Conservation (phyloP, 1,140 invertebrate genomes). For the Batillaria attramentaria region DNA sequence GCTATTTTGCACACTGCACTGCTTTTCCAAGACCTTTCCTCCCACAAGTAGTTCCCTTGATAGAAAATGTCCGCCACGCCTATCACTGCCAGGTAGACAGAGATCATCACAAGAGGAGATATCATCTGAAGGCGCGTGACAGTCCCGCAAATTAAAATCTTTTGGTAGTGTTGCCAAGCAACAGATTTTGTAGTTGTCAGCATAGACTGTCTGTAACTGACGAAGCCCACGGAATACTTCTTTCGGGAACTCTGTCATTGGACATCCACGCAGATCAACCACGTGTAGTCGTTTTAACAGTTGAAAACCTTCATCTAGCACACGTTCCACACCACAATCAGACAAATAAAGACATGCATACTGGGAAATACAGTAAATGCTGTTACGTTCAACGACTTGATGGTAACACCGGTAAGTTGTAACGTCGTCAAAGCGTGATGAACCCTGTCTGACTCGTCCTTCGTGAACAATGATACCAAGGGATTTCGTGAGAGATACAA, state of each 20-base stretch:
- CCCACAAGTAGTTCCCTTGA: slow-evolving; percentile 50
- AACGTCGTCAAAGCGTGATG: neutral
- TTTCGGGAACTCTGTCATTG: neutral
- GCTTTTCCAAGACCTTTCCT: slow-evolving; percentile 48
- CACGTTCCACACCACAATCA: neutral
- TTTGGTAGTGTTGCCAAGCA: neutral
- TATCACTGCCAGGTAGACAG: slow-evolving; percentile 57
- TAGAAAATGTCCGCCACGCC: slow-evolving; percentile 50
- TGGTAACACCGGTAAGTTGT: neutral
- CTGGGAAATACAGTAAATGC: neutral
- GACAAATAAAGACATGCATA: neutral
- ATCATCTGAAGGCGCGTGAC: slow-evolving; percentile 24
- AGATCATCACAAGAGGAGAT: slow-evolving; percentile 53
- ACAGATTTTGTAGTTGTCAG: slow-evolving; percentile 15
- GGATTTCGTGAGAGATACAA: neutral
- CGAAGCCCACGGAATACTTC: neutral
- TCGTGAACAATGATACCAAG: neutral
- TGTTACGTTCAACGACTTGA: neutral
- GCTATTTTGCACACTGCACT: slow-evolving; percentile 26
- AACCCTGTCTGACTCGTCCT: neutral
- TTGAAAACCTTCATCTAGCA: neutral
- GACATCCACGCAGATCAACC: neutral
- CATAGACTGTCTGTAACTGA: neutral
- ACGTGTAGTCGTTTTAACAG: neutral
- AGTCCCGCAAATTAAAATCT: neutral